These are phyloP conservation scores for Crotalus helleri DNA, from an alignment of 2,113 vertebrate species.

Conservation along the genomic window DNA sequence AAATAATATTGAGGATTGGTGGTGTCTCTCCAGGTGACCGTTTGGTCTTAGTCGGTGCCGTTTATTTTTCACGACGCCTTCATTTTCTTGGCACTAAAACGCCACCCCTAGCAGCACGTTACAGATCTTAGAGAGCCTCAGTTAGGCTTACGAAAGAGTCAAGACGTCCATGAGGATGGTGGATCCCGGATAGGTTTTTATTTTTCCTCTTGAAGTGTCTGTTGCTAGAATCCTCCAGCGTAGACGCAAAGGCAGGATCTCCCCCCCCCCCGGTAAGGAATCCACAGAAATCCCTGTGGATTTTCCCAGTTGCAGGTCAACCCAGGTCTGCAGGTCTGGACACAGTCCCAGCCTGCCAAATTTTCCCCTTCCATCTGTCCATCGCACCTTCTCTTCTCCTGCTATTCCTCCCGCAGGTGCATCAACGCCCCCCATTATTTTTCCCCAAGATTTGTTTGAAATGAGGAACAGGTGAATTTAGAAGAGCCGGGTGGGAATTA, in stretches of 20 bases:
- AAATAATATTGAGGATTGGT: background rate
- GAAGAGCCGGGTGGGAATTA: slow-evolving; percentile 60
- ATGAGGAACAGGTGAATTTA: slow-evolving; percentile 72
- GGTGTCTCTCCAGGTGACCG: background rate
- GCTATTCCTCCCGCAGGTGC: background rate
- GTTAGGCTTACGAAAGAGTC: background rate
- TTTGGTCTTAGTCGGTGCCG: background rate
- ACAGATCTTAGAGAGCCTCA: background rate
- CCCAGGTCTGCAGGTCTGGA: slow-evolving; percentile 25
- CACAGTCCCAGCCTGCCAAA: background rate
- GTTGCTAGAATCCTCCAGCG: background rate
- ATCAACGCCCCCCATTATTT: slow-evolving; percentile 22
- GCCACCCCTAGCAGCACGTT: background rate
- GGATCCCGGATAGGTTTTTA: background rate
- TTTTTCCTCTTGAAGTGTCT: background rate
- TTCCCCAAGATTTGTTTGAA: slow-evolving; percentile 69
- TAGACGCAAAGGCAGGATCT: too few species aligned
- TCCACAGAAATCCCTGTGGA: rapidly evolving
- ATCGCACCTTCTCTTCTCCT: background rate
- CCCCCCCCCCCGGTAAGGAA: rapidly evolving
- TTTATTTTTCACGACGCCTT: background rate
- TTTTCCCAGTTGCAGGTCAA: background rate
- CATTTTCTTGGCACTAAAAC: background rate
- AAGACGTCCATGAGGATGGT: background rate
- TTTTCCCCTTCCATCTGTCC: slow-evolving; percentile 11